Evolutionary conservation across 2,113 vertebrate genomes (phyloP), one percentile per base, ranked within the genome.

Genomic region (Epinephelus lanceolatus): DNA sequence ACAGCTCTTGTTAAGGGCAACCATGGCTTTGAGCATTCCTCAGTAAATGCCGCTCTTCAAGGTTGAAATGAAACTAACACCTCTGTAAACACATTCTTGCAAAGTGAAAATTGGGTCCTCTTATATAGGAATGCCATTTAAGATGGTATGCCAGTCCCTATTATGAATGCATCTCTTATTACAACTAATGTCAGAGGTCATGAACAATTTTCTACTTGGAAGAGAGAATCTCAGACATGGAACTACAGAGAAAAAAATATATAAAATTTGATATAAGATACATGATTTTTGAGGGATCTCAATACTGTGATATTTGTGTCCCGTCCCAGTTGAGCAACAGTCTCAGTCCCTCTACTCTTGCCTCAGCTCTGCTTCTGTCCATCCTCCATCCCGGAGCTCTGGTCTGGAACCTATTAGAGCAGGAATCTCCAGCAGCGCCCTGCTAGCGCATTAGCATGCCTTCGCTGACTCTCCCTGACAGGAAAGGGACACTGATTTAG

Each of bases 371-470:
- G 74, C 86, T 76, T 90, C 75, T 40, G 84, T 90, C 86, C 87
- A 70, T 86, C 86, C 80, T 89, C 75, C 78, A 78, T 91, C 88
- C 83, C 76, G 63, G 71, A 90, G 57, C 88, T 88, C 84, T 88
- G 89, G 92, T 95, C 94, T 96, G 95, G 93, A 95, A 93, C 71
- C 83, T 72, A 95, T 95, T 95, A 95, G 82, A 60, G 80, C 84
- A 91, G 94, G 95, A 95, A 94, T 95, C 89, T 93, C 90, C 83
- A 77, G 80, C 87, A 88, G 92, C 1, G 80, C 73, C 61, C 86
- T 47, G 83, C 71, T 71, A 72, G 76, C 66, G 40, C 86, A 90
- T 91, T 92, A 91, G 87, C 84, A 91, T 90, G 80, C 86, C 81
- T 74, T 68, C 63, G n/a, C 79, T 70, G 61, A 77, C 88, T 86